Conservation (phyloP, 2,888 invertebrate genomes). For the Argyresthia goedartella region DNA sequence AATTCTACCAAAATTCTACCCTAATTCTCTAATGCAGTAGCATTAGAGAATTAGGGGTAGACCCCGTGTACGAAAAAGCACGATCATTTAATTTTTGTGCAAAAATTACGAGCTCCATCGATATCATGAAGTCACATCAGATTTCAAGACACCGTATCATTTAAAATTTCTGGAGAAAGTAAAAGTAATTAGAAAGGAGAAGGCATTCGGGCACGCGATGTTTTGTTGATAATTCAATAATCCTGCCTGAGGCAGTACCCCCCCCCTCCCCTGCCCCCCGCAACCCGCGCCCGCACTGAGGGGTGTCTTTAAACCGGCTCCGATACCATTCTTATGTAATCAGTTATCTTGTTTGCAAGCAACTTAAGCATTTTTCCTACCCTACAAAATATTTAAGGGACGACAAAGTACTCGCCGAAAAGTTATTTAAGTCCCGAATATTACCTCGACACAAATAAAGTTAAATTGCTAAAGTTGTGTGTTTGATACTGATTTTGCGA, state of each 20-base stretch:
- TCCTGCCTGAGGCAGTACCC: slow-evolving; percentile 39
- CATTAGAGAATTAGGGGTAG: no score
- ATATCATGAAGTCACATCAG: slow-evolving; percentile 46
- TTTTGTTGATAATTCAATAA: slow-evolving; percentile 68
- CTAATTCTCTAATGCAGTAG: no score
- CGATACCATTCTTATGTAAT: slow-evolving; percentile 47
- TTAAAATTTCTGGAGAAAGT: slow-evolving; percentile 25
- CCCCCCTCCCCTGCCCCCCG: slow-evolving; percentile 22
- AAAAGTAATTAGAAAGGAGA: slow-evolving; percentile 58
- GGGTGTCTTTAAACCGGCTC: slow-evolving; percentile 3
- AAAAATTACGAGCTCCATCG: slow-evolving; percentile 21
- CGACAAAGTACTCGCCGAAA: slow-evolving; percentile 39
- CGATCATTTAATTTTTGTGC: no score
- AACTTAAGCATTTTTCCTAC: slow-evolving; percentile 25
- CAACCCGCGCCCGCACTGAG: background rate
- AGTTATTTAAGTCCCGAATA: slow-evolving; percentile 54
- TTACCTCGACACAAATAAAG: slow-evolving; percentile 59
- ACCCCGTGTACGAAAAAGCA: no score
- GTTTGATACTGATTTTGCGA: slow-evolving; percentile 20
- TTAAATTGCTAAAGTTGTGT: slow-evolving; percentile 65
- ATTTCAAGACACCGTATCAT: slow-evolving; percentile 29
- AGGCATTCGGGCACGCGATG: slow-evolving; percentile 52
- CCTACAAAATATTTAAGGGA: slow-evolving; percentile 39
- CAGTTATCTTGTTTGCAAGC: slow-evolving; percentile 35
- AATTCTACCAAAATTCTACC: no score